Base-by-base conservation (phyloP, 2,888 invertebrate species). In the Lepidocyrtoides sp. region DNA sequence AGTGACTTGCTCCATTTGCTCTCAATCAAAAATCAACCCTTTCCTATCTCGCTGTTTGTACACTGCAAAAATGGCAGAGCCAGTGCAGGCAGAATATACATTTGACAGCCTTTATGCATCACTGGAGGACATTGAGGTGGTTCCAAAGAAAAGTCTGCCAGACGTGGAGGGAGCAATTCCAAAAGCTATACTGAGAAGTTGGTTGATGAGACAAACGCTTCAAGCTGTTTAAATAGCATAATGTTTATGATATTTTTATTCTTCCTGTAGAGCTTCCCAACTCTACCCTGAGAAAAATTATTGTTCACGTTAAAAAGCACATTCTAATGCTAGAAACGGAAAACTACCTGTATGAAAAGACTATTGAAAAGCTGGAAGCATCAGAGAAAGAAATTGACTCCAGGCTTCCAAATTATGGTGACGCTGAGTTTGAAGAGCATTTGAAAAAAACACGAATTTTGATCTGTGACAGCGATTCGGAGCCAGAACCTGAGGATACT, bases 111-210 rank as follows among this genome's bases (percentile, higher is more conserved):
- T 87, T 17, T 87, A 51, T 51, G 87, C 77, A 1, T 84, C 84
- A 17, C 72, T 69, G n/a, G 79, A 88, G 5, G 66, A 79, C 8
- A 29, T 66, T 2, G 48, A 84, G 23, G 77, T 36, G 14, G 23
- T 3, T 29, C 57, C 72, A 14, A 89, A 82, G 60, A 69, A 57
- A 72, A 81, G 81, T 5, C 72, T 89, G 17, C 89, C 85, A 0
- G 82, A 91, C 54, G 91, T 89, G 4, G 91, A 91, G 20, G 91
- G 91, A 14, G 91, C 91, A 4, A 86, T 91, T 60, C 91, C 91
- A 60, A 89, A 89, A 32, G 17, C 66, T 2, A 85, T 87, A 17
- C 41, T 91, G 10, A 63, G 89, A 81, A 91, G 91, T 91, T n/a
- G n/a, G n/a, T n/a, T n/a, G n/a, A n/a, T n/a, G n/a, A n/a, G n/a